Evolutionary conservation across 2,888 invertebrate genomes (phyloP).

Genomic region (Ectropis crepuscularia): DNA sequence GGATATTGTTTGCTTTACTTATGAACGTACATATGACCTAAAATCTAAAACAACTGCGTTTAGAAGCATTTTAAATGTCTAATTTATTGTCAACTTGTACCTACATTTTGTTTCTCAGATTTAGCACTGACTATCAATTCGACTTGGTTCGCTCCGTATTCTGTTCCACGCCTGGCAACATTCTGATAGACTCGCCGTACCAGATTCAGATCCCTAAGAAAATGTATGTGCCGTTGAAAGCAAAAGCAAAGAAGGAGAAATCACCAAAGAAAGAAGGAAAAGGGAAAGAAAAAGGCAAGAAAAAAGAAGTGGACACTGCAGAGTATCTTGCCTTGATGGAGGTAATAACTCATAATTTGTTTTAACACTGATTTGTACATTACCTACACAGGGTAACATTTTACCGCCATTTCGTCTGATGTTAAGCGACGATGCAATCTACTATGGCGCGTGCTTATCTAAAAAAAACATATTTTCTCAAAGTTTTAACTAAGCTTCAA

Average conservation of each 20-base stretch:
- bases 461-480: no score
- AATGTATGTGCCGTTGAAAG: slow-evolving; percentile 57
- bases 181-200: slow-evolving; percentile 62
- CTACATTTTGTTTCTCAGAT: slow-evolving; percentile 53
- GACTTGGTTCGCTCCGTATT: slow-evolving; percentile 71
- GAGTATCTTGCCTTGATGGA: slow-evolving; percentile 67
- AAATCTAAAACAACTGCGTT: no score
- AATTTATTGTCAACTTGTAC: not conserved
- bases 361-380: not conserved
- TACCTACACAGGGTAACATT: no score
- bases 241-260: slow-evolving; percentile 59
- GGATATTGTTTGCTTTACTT: no score
- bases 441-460: no score
- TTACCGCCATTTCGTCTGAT: no score
- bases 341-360: slow-evolving; percentile 47
- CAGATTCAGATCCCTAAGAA: slow-evolving; percentile 65
- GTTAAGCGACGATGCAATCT: no score
- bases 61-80: not conserved
- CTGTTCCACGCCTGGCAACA: slow-evolving; percentile 67
- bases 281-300: slow-evolving; percentile 55
- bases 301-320: slow-evolving; percentile 58
- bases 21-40: no score
- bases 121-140: slow-evolving; percentile 77
- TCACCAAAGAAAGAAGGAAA: slow-evolving; percentile 58
- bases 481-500: no score